Evolutionary conservation across 2,797 vertebrate species (phyloP).

Genomic region (Helostoma temminkii): DNA sequence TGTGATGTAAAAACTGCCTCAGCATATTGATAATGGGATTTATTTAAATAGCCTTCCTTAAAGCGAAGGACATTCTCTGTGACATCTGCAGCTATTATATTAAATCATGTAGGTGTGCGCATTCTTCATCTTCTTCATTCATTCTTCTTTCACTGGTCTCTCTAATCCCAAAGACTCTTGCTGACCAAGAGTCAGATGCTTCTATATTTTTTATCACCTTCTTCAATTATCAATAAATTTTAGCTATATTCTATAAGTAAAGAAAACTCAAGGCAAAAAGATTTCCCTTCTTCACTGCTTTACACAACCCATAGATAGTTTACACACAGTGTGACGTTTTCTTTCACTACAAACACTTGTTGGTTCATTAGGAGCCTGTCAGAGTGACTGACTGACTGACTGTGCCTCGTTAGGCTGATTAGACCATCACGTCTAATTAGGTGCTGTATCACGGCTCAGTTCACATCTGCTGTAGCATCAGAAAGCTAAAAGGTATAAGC

Average conservation of each 20-base stretch:
- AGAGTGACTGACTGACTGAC: slow-evolving; percentile 62
- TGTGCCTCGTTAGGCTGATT: slow-evolving; percentile 69
- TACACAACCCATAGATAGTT: not conserved
- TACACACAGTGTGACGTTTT: slow-evolving; percentile 16
- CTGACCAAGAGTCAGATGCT: slow-evolving; percentile 29
- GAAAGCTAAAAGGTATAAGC: slow-evolving; percentile 41
- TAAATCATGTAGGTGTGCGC: slow-evolving; percentile 51
- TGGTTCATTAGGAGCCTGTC: slow-evolving; percentile 64
- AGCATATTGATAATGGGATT: slow-evolving; percentile 80
- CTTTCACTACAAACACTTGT: slow-evolving; percentile 55
- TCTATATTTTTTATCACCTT: slow-evolving; percentile 18
- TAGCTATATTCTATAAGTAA: not conserved
- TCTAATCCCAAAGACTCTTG: slow-evolving; percentile 34
- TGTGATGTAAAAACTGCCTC: slow-evolving; percentile 73
- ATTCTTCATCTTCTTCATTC: slow-evolving; percentile 39
- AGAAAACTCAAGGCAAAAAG: not conserved
- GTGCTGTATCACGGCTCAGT: slow-evolving; percentile 44
- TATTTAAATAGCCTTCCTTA: slow-evolving; percentile 73
- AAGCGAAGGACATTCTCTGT: slow-evolving; percentile 66
- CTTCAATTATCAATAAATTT: slow-evolving; percentile 18
- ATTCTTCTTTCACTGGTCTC: slow-evolving; percentile 18
- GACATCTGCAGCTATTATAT: slow-evolving; percentile 59
- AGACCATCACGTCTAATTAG: slow-evolving; percentile 69
- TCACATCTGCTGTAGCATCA: slow-evolving; percentile 48
- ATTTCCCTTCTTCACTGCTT: not conserved